Evolutionary conservation across 2,113 vertebrate genomes (phyloP), one percentile per base, ranked within the genome.

Genomic region (Pimephales promelas): DNA sequence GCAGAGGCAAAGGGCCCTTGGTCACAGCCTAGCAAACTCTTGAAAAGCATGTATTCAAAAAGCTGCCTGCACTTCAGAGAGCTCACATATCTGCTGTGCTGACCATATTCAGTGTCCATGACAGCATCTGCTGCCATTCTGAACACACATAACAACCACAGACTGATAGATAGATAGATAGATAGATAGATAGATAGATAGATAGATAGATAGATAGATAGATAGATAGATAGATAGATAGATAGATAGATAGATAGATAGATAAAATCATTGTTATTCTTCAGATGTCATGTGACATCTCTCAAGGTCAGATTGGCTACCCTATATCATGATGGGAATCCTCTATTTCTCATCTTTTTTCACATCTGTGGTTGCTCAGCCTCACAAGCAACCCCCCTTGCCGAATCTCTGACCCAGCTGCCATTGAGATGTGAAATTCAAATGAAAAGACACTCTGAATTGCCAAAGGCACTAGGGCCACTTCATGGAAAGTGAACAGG

Each of bases 271-370:
- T 75, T 56, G 36, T 14, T 20, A 76, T 76, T 76, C 49, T 54
- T 31, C 24, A 31, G 45, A 26, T 28, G 24, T 68, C 56, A 10
- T 14, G 57, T 74, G 71, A 54, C 24, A 28, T 57, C 72, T 43
- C 57, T 45, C 86, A 88, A 91, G 88, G 79, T 91, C 83, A 24
- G 4, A 49, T 82, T 85, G 84, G 88, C 78, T 87, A 88, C 81
- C 36, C 85, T 75, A 86, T 75, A 86, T 90, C 91, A 90, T 20
- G 86, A 54, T 76, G 75, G 77, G 78, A 83, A 68, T 75, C 77
- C 52, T 86, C 54, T 77, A 68, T 80, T 70, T 81, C 87, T 80
- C 82, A 3, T 45, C 78, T 26, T 70, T 34, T 74, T 81, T 14
- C 72, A 79, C 24, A 28, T 77, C 52, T 70, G 80, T 75, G 22